These are phyloP conservation scores for Otocyon megalotis DNA, from an alignment of 2,113 vertebrate species.

Conservation along the genomic window DNA sequence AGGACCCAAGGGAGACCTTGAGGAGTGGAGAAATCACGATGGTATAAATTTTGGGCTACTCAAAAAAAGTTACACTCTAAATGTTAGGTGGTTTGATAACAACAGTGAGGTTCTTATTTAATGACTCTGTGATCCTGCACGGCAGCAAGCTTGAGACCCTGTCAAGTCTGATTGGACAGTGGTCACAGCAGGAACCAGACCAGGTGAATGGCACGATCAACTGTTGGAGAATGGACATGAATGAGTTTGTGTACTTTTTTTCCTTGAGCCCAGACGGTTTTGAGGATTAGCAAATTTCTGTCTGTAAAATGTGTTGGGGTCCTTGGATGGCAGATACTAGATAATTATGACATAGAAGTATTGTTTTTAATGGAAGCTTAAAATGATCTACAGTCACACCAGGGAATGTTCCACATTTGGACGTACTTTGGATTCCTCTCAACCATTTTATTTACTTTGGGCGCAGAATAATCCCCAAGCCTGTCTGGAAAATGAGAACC, in stretches of 20 bases:
- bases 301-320: background rate
- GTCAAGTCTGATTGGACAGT: background rate
- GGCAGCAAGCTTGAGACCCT: background rate
- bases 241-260: background rate
- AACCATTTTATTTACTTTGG: slow-evolving; percentile 42
- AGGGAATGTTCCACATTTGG: background rate
- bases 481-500: slow-evolving; percentile 27
- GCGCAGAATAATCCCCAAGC: background rate
- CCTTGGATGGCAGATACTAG: background rate
- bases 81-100: background rate
- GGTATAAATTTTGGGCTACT: background rate
- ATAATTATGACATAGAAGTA: slow-evolving; percentile 4
- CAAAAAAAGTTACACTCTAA: background rate
- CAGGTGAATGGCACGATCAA: background rate
- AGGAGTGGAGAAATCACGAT: background rate
- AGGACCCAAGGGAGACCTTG: background rate
- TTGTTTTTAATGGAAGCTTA: slow-evolving; percentile 20
- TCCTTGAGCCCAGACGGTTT: background rate
- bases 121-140: background rate
- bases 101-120: background rate
- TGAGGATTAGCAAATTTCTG: background rate
- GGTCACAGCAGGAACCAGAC: background rate
- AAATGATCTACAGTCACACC: background rate
- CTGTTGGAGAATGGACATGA: background rate
- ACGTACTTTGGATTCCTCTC: slow-evolving; percentile 3